Evolutionary conservation across 1,140 invertebrate species (phyloP).

Genomic region (Camponotus pennsylvanicus): DNA sequence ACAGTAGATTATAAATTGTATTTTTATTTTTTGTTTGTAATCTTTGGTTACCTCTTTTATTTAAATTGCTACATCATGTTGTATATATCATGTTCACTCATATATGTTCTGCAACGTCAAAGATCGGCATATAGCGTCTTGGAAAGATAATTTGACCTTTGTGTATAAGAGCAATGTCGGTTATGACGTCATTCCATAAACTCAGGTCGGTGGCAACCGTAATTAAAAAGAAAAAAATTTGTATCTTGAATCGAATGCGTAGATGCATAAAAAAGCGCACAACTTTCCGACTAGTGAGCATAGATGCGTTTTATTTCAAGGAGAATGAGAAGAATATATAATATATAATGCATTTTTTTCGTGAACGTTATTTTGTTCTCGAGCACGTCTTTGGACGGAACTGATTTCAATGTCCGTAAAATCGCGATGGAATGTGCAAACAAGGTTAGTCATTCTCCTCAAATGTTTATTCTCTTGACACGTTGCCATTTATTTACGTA

Average conservation of each 20-base stretch:
- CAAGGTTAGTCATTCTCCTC: background rate
- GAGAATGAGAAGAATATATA: background rate
- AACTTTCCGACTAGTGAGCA: background rate
- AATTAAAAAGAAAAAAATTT: conserved; percentile 19
- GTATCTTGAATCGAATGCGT: background rate
- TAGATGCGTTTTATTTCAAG: background rate
- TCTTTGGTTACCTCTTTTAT: background rate
- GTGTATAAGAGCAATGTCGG: background rate
- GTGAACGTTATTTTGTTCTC: background rate
- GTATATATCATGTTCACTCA: no score
- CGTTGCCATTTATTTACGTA: background rate
- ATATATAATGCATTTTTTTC: background rate
- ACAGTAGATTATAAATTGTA: background rate
- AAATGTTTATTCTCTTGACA: conserved; percentile 15
- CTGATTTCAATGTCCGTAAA: background rate
- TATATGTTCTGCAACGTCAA: background rate
- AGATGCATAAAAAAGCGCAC: conserved; percentile 11
- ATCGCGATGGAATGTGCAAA: background rate
- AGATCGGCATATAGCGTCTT: background rate
- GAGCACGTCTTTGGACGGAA: background rate
- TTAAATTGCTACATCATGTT: conserved; percentile 9
- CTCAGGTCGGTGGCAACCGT: background rate
- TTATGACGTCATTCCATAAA: conserved; percentile 9
- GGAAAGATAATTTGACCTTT: background rate
- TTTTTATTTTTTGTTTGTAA: background rate